Base-by-base conservation (phyloP, 1,140 invertebrate genomes). In the Tribolium castaneum region DNA sequence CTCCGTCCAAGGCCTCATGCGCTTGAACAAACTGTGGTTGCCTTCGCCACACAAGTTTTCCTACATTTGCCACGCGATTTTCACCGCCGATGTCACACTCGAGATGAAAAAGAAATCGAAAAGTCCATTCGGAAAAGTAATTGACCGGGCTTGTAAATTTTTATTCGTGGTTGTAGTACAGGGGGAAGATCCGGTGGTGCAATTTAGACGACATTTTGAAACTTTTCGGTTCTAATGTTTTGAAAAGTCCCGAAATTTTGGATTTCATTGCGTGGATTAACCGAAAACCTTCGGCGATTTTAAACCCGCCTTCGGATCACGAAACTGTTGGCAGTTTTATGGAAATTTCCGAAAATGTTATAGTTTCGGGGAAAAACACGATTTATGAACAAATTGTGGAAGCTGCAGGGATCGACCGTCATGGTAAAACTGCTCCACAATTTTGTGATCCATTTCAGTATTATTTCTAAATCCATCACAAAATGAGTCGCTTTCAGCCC, bases 171-270 rank as follows among this genome's bases (percentile, higher is more conserved):
- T 78, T 79, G 34, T 73, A 85, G 83, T 84, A 83, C 70, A 54
- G 81, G 34, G 83, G 83, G 52, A 82, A 83, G 78, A 25, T 83
- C 9, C 77, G 80, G 13, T 85, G 84, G 84, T 77, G 82, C 0
- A 45, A 49, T 7, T 77, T 82, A 30, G 3, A 78, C 12, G 84
- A 85, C 25, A 25, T 85, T n/a, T n/a, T 50, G 10, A 77, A 79
- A 70, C 49, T 84, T 22, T 76, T 51, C 35, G 14, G 22, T 0
- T 79, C 9, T 25, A 81, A 81, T 39, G 80, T 34, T 49, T 52
- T 85, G 35, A 75, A 74, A 74, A 81, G 79, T 56, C 82, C 84
- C 14, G 84, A 85, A 76, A 6, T 85, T 3, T 35, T 84, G 3
- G 81, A 82, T 14, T 76, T 77, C 45, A 76, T 75, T 35, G 75